Conservation (phyloP, 2,888 invertebrate genomes). For the Enoplolaimus lenunculus region DNA sequence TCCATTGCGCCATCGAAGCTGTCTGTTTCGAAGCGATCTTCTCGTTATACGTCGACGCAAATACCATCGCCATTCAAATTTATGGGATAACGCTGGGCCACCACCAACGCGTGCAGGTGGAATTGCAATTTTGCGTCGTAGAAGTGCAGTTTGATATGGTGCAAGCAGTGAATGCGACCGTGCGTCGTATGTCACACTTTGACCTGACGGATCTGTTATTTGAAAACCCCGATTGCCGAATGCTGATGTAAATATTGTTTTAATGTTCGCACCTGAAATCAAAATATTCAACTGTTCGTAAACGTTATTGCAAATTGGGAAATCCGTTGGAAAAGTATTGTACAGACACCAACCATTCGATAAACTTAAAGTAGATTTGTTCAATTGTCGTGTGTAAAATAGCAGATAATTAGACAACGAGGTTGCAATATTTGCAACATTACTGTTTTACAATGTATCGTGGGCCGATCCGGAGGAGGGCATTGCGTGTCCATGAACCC, state of each 20-base stretch:
- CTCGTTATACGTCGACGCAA: conserved; percentile 46
- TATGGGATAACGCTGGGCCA: conserved; percentile 52
- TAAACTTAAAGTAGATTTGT: too few species aligned
- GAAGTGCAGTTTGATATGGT: conserved; percentile 6
- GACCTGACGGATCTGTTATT: neutral
- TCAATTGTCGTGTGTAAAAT: too few species aligned
- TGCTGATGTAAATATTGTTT: neutral
- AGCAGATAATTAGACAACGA: too few species aligned
- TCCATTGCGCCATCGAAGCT: conserved; percentile 42
- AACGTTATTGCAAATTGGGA: too few species aligned
- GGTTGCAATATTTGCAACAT: too few species aligned
- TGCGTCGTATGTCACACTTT: neutral
- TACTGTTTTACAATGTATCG: too few species aligned
- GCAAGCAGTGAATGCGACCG: conserved; percentile 9
- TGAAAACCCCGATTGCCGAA: conserved; percentile 4
- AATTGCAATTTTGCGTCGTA: conserved; percentile 16
- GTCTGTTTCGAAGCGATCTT: neutral
- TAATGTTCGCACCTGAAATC: neutral
- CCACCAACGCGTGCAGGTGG: neutral
- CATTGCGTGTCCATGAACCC: too few species aligned
- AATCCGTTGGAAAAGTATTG: too few species aligned
- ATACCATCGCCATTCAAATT: conserved; percentile 90
- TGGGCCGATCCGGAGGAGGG: too few species aligned
- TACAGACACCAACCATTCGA: too few species aligned
- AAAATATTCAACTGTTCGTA: too few species aligned